Base-by-base conservation (phyloP, 2,113 vertebrate species). In the Origma solitaria region DNA sequence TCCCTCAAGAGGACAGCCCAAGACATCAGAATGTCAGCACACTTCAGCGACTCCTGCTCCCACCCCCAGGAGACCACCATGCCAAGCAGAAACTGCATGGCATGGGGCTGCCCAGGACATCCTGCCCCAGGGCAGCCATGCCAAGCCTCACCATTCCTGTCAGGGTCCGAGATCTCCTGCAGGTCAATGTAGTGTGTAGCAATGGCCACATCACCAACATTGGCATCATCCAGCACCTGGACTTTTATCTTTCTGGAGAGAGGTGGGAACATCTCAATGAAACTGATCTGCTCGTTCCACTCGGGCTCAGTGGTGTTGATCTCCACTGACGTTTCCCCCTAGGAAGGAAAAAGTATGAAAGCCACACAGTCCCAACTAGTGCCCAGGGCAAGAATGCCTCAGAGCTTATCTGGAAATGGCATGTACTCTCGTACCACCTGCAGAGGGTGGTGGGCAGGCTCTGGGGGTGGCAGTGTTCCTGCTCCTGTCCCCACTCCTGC, bases 251-350 rank as follows among this genome's bases (percentile, higher is more conserved):
- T 96, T 68, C 98, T 98, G 65, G 98, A 98, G 71, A 99, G 98
- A 61, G 99, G 98, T 0, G 99, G 99, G 88, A 99, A 99, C 97
- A 99, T 99, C 95, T 99, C 99, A 2, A 99, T 98, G 86, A 99
- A 99, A 90, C 98, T 98, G 94, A 99, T 98, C 96, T 99, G 98
- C 82, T 99, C 99, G 0, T 99, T 99, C 99, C 99, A 99, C 62
- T 98, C 95, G 0, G 99, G 99, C 40, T 92, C 96, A 8, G 96
- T 98, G 28, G 98, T 98, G 95, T 96, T 98, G 23, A 72, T 96
- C 40, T 97, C 97, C 15, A 99, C 98, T 0, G 98, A 99, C 0
- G 99, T 99, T 97, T 99, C 98, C 6, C 99, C 99, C 99, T 99
- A 91, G 69, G 68, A 76, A 75, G 85, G 33, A 81, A 33, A 94